These are phyloP conservation scores for Echinops telfairi DNA, from an alignment of 2,113 vertebrate genomes.

Conservation along the genomic window DNA sequence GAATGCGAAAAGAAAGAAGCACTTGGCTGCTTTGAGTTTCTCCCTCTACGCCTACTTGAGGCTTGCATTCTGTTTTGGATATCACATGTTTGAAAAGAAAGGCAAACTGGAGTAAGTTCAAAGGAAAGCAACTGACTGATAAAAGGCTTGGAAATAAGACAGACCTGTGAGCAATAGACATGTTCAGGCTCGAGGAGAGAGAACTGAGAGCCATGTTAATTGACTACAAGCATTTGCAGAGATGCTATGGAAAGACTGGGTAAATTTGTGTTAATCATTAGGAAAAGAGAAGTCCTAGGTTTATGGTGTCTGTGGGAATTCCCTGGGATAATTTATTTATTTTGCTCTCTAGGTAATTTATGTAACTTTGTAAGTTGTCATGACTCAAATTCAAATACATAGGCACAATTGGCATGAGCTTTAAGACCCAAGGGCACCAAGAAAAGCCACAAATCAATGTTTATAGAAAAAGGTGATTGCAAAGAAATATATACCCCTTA, in stretches of 20 bases:
- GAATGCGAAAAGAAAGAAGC: constrained; percentile 61
- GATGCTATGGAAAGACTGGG: background rate
- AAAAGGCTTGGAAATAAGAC: constrained; percentile 77
- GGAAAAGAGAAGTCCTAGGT: constrained; percentile 37
- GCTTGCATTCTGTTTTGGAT: constrained; percentile 52
- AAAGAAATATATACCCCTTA: constrained; percentile 68
- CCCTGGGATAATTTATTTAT: constrained; percentile 48
- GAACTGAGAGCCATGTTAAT: constrained; percentile 32
- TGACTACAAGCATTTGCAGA: constrained; percentile 63
- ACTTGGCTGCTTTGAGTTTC: constrained; percentile 35
- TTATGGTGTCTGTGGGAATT: background rate
- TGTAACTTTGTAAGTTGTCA: constrained; percentile 55
- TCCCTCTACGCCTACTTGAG: constrained; percentile 40
- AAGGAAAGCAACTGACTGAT: constrained; percentile 72
- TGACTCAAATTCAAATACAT: constrained; percentile 70
- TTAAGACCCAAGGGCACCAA: constrained; percentile 55
- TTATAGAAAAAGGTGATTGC: constrained; percentile 41
- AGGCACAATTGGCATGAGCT: constrained; percentile 59
- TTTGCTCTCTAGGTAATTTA: constrained; percentile 64
- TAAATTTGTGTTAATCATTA: constrained; percentile 51
- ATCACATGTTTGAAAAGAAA: constrained; percentile 66
- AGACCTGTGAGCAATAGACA: constrained; percentile 69
- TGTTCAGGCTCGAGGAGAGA: constrained; percentile 53
- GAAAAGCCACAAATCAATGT: constrained; percentile 69
- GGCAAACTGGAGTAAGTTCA: constrained; percentile 78